Evolutionary conservation across 2,888 invertebrate species (phyloP).

Genomic region (Carpatolechia fugitivella): DNA sequence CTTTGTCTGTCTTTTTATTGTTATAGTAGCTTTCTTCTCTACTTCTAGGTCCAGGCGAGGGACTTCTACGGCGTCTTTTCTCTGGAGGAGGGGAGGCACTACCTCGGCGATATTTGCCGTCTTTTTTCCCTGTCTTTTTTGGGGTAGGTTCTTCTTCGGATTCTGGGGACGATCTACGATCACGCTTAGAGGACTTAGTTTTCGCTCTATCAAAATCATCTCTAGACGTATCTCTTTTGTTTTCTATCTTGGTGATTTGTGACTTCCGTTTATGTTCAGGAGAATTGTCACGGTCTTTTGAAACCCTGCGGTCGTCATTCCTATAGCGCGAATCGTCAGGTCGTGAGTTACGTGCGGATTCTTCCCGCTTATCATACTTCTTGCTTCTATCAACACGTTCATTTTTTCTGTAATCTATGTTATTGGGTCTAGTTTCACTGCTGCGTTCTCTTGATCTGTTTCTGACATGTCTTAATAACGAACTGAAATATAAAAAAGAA

Average conservation of each 20-base stretch:
- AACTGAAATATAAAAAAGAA: slow-evolving; percentile 46
- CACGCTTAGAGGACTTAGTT: slow-evolving; percentile 47
- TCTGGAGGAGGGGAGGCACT: slow-evolving; percentile 58
- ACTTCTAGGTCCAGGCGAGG: slow-evolving; percentile 43
- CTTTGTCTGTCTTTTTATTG: slow-evolving; percentile 30
- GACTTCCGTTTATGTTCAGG: slow-evolving; percentile 54
- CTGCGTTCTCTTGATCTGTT: slow-evolving; percentile 55
- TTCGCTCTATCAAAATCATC: slow-evolving; percentile 41
- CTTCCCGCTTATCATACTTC: slow-evolving; percentile 59
- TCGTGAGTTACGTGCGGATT: slow-evolving; percentile 34
- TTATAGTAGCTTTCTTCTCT: slow-evolving; percentile 44
- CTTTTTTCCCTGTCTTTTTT: slow-evolving; percentile 42
- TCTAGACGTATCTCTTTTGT: slow-evolving; percentile 47
- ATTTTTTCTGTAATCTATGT: slow-evolving; percentile 55
- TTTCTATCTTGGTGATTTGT: slow-evolving; percentile 56
- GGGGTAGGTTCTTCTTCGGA: slow-evolving; percentile 46
- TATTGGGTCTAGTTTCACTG: slow-evolving; percentile 50
- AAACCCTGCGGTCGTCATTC: slow-evolving; percentile 48
- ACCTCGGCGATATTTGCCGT: slow-evolving; percentile 45
- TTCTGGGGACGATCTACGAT: slow-evolving; percentile 43
- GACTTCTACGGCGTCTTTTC: slow-evolving; percentile 54
- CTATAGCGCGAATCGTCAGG: slow-evolving; percentile 38
- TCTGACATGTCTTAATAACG: slow-evolving; percentile 58
- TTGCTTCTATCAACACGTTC: slow-evolving; percentile 61
- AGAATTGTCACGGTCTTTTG: slow-evolving; percentile 42